These are phyloP conservation scores for Proterorhinus semilunaris DNA, from an alignment of 2,113 vertebrate genomes.

Conservation along the genomic window DNA sequence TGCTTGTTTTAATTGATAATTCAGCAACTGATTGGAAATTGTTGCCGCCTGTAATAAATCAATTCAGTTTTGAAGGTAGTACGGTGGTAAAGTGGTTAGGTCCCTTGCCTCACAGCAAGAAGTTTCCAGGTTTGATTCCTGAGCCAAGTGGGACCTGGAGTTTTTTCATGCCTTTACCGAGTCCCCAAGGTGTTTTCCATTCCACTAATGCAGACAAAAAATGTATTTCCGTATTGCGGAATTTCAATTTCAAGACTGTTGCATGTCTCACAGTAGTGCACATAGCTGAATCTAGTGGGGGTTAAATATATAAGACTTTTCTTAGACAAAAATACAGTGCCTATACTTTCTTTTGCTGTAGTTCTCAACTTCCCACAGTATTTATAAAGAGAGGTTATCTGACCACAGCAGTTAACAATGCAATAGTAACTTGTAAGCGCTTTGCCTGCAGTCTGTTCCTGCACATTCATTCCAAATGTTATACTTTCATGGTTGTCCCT, in stretches of 20 bases:
- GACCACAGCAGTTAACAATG: constrained; percentile 6
- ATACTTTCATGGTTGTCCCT: constrained; percentile 15
- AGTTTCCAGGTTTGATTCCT: too few species aligned
- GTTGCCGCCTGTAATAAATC: too few species aligned
- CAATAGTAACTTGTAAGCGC: constrained; percentile 9
- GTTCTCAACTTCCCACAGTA: not conserved
- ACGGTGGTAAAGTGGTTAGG: too few species aligned
- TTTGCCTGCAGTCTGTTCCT: constrained; percentile 8
- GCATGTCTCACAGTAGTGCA: not conserved
- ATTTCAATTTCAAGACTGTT: not conserved
- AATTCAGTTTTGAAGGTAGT: too few species aligned
- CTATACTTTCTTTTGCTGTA: not conserved
- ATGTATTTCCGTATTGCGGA: not conserved
- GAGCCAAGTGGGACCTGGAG: too few species aligned
- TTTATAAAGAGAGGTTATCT: not conserved
- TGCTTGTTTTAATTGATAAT: too few species aligned
- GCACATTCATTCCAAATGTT: constrained; percentile 34
- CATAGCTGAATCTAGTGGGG: not conserved
- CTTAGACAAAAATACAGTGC: not conserved
- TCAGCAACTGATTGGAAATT: too few species aligned
- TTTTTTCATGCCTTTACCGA: too few species aligned
- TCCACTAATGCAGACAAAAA: too few species aligned
- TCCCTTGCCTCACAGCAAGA: too few species aligned
- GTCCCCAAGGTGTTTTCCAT: too few species aligned
- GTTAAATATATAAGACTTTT: not conserved